Percentiles rank a stretch among this genome's conserved stretches.
phyloP scores from a whole-genome alignment of 2,888 invertebrate species.

The Tachina fera region DNA sequence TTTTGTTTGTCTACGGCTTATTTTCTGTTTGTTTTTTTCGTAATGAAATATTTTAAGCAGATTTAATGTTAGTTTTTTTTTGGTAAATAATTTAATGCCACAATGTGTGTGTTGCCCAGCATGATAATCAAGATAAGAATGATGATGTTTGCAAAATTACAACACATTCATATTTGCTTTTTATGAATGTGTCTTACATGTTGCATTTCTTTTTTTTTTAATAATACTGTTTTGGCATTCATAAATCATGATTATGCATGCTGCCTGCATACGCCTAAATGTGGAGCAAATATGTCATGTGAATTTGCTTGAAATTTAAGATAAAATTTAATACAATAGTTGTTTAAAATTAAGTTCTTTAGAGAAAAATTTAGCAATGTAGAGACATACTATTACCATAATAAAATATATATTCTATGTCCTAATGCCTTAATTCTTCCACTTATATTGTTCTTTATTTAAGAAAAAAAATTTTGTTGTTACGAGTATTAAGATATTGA shows the following conservation, averaged over 20 bases:
- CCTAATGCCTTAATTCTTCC: too few relatives aligned
- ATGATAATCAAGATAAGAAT: conserved; percentile 23
- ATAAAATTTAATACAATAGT: neutral
- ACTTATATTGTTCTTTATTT: too few relatives aligned
- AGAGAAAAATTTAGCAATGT: too few relatives aligned
- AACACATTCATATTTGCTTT: conserved; percentile 45
- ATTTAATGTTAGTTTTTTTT: conserved; percentile 21
- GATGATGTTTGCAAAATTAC: conserved; percentile 29
- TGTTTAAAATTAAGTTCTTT: too few relatives aligned
- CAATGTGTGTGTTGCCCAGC: too few relatives aligned
- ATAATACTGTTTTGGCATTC: conserved; percentile 23
- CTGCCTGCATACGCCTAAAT: neutral
- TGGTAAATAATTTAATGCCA: conserved; percentile 20
- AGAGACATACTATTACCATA: too few relatives aligned
- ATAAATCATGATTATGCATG: neutral
- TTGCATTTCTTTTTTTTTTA: conserved; percentile 6
- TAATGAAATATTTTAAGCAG: conserved; percentile 48
- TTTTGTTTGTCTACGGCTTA: conserved; percentile 31
- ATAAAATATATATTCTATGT: too few relatives aligned
- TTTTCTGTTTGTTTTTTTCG: conserved; percentile 5
- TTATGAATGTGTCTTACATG: conserved; percentile 13
- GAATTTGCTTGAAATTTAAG: neutral
- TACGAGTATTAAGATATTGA: too few relatives aligned
- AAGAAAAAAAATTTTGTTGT: too few relatives aligned
- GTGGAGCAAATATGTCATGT: neutral